These are phyloP conservation scores for Lasiommata megera DNA, from an alignment of 2,888 invertebrate genomes.

Conservation along the genomic window DNA sequence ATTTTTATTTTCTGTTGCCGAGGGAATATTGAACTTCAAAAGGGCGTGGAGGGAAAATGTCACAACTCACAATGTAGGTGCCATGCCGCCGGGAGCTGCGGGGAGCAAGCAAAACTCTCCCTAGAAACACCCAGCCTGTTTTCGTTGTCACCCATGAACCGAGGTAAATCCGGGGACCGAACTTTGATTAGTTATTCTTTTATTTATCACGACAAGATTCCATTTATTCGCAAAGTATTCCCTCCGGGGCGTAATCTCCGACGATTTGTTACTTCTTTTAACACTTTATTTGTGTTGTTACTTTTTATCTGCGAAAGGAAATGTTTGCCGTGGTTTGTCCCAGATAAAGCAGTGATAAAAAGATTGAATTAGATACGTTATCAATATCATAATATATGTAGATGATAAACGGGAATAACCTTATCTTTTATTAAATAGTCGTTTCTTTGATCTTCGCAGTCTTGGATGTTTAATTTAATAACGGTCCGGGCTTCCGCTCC, in stretches of 20 bases:
- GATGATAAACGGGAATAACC: constrained; percentile 28
- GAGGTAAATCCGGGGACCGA: constrained; percentile 53
- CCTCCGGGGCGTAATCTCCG: constrained; percentile 22
- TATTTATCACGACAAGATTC: constrained; percentile 52
- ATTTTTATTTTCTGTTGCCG: constrained; percentile 34
- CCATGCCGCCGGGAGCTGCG: constrained; percentile 35
- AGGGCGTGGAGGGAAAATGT: constrained; percentile 62
- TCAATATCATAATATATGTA: constrained; percentile 28
- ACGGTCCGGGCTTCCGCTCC: constrained; percentile 47
- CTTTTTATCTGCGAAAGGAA: constrained; percentile 23
- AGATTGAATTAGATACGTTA: constrained; percentile 34
- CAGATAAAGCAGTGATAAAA: constrained; percentile 32
- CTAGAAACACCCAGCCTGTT: constrained; percentile 45
- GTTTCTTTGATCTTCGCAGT: constrained; percentile 34
- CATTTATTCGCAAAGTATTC: constrained; percentile 39
- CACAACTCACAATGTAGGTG: constrained; percentile 56
- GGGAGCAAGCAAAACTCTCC: constrained; percentile 28
- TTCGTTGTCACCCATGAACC: constrained; percentile 61
- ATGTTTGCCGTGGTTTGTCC: constrained; percentile 31
- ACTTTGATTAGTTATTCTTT: constrained; percentile 67
- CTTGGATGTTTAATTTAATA: constrained; percentile 35
- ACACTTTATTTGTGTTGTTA: constrained; percentile 15
- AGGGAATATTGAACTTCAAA: constrained; percentile 64
- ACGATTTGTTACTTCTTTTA: constrained; percentile 13
- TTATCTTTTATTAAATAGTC: constrained; percentile 36